phyloP scores from a whole-genome alignment of 1,140 invertebrate genomes.

The Tribolium castaneum region DNA sequence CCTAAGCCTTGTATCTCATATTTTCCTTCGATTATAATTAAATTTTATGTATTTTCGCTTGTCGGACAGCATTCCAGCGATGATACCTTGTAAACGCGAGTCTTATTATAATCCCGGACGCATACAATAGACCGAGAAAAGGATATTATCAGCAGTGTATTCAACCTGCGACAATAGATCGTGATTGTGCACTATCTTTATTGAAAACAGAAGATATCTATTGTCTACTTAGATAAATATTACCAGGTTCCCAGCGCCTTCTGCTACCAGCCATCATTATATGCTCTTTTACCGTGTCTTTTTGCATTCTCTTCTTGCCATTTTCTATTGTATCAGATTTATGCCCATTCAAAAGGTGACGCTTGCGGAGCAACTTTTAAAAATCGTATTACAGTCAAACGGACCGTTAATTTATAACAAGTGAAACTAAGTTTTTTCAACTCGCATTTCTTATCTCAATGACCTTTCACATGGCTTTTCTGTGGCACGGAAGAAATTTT shows the following conservation, averaged over 20 bases:
- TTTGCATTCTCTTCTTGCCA: constrained; percentile 11
- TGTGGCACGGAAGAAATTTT: too few relatives aligned
- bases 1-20: constrained; percentile 14
- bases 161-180: constrained; percentile 48
- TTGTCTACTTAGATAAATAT: constrained; percentile 51
- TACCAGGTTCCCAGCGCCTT: constrained; percentile 45
- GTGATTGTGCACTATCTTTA: constrained; percentile 50
- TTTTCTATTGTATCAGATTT: constrained; percentile 14
- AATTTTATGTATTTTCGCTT: constrained; percentile 32
- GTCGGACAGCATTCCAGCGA: constrained; percentile 33
- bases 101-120: background rate
- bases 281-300: constrained; percentile 38
- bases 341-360: background rate
- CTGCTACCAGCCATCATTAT: constrained; percentile 48
- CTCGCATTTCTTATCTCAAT: too few relatives aligned
- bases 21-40: constrained; percentile 35
- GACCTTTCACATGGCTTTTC: too few relatives aligned
- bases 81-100: constrained; percentile 16
- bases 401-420: background rate
- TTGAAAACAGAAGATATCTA: constrained; percentile 52
- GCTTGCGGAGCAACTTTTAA: background rate
- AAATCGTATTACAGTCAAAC: background rate
- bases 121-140: constrained; percentile 34
- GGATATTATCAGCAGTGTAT: constrained; percentile 37
- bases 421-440: too few relatives aligned